Conservation (phyloP, 2,113 vertebrate genomes). For the Elgaria multicarinata region DNA sequence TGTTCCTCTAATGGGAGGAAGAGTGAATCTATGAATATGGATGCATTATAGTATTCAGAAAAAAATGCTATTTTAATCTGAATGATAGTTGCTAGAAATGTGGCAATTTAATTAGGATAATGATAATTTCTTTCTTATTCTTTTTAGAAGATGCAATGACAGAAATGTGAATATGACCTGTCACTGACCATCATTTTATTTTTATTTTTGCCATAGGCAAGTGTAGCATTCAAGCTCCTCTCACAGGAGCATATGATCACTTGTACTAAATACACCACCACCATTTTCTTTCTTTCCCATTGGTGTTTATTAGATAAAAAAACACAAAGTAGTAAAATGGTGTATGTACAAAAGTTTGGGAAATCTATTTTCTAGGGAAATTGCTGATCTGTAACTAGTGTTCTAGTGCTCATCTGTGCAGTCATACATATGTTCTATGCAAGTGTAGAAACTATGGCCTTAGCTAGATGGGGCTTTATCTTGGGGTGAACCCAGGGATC, state of each 20-base stretch:
- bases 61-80: neutral
- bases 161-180: neutral
- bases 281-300: neutral
- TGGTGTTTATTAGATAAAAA: neutral
- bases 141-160: neutral
- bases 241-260: neutral
- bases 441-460: neutral
- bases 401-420: neutral
- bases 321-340: neutral
- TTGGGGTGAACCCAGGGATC: too few species aligned
- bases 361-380: neutral
- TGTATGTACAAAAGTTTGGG: neutral
- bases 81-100: neutral
- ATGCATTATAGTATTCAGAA: neutral
- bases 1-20: too few species aligned
- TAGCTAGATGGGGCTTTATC: too few species aligned
- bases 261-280: neutral
- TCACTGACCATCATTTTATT: neutral
- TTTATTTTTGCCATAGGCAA: neutral
- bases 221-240: neutral
- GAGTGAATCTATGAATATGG: neutral
- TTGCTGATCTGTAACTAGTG: neutral
- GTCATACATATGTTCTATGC: neutral
- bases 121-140: neutral
- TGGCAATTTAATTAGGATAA: neutral